Evolutionary conservation across 2,888 invertebrate genomes (phyloP), one percentile per base, ranked within the genome.

Genomic region (Galerucella pusilla): DNA sequence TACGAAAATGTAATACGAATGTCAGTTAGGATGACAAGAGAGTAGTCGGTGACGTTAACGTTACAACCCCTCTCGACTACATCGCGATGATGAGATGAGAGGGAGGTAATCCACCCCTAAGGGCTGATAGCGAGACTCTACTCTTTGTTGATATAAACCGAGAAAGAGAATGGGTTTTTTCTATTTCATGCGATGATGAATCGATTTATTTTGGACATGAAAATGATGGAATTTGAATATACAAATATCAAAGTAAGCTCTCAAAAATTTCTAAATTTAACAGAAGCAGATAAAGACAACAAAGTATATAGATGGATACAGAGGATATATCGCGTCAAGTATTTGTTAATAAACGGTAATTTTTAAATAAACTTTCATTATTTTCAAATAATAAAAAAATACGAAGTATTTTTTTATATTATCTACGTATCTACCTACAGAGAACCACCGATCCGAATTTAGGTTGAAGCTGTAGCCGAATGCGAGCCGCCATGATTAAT

Each of bases 401-500:
- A 35, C 2, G 2, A 11, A 59, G 25, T 25, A 60, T 60, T 61
- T 61, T 60, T 49, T 70, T 46, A 52, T 20, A 65, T 42, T 35
- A 65, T 45, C n/a, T 65, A 42, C 64, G n/a, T 59, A 69, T 64
- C 77, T 73, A 78, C 78, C 78, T 78, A 78, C 77, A 79, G 81
- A 83, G 83, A 81, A 83, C 83, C 83, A 84, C 84, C 84, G 83
- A 86, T 86, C 85, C 84, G 85, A 85, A 86, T 86, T 86, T 86
- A 85, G 86, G 86, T 85, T 85, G 86, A 85, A 85, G 85, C 85
- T 86, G 75, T 74, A 79, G 86, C 87, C 87, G 87, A 86, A 87
- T 87, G 87, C 85, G 86, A 85, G 85, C 82, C 84, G 84, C 81
- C 82, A 85, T 87, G 87, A 88, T 88, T 88, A 88, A 88, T 88